These are phyloP conservation scores for Acipenser ruthenus DNA, from an alignment of 2,797 vertebrate genomes.

Conservation along the genomic window DNA sequence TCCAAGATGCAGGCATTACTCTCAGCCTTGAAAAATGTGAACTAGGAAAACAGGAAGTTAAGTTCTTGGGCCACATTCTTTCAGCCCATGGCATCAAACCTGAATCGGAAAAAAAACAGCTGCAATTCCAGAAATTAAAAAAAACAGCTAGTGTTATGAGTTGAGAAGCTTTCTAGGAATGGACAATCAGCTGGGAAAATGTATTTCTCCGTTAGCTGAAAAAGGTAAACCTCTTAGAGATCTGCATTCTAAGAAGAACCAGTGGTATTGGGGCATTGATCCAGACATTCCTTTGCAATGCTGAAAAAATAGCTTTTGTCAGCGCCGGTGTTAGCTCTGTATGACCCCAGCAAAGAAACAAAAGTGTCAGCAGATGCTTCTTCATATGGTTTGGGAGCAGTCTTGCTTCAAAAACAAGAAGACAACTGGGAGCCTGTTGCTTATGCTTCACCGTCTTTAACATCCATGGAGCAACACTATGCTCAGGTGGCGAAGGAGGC, in stretches of 20 bases:
- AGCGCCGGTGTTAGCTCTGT: neutral
- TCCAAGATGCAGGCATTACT: neutral
- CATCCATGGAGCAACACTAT: too few relatives aligned
- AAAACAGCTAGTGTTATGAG: too few relatives aligned
- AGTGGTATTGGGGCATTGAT: too few relatives aligned
- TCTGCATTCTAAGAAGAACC: too few relatives aligned
- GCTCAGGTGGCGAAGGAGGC: neutral
- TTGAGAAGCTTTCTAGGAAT: neutral
- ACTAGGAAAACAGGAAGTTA: too few relatives aligned
- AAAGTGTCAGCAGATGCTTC: too few relatives aligned
- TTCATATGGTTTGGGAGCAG: too few relatives aligned
- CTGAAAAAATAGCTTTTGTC: neutral
- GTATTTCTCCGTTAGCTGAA: neutral
- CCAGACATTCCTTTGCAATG: neutral
- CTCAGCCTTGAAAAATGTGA: neutral
- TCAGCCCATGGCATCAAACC: neutral
- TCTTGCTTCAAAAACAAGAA: too few relatives aligned
- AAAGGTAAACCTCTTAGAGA: neutral
- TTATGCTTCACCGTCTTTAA: too few relatives aligned
- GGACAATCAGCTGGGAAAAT: neutral
- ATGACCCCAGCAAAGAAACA: neutral
- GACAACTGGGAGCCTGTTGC: too few relatives aligned
- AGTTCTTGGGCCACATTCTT: neutral
- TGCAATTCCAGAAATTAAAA: too few relatives aligned
- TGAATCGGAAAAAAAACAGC: neutral